phyloP scores from a whole-genome alignment of 2,888 invertebrate genomes.

The Eudasyphora cyanicolor region DNA sequence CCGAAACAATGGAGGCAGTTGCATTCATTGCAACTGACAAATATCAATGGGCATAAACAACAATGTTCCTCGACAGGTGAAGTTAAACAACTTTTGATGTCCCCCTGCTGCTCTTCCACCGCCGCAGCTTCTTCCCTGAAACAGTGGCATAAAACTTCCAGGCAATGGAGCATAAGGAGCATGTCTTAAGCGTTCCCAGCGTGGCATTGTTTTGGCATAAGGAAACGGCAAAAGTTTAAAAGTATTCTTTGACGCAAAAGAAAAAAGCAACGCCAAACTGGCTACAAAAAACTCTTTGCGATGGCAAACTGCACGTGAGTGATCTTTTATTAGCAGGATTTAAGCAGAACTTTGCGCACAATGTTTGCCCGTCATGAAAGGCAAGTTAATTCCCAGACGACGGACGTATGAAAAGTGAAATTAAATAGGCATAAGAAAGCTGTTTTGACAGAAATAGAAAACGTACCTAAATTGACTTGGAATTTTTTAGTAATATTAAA shows the following conservation, averaged over 20 bases:
- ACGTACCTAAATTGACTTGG: too few relatives aligned
- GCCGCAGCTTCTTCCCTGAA: not conserved
- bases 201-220: slow-evolving; percentile 26
- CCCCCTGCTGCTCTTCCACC: not conserved
- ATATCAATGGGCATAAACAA: slow-evolving; percentile 12
- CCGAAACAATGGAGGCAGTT: slow-evolving; percentile 8
- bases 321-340: slow-evolving; percentile 4
- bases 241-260: not conserved
- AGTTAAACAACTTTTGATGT: slow-evolving; percentile 54
- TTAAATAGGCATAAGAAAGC: too few relatives aligned
- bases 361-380: not conserved
- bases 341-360: not conserved
- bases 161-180: too few relatives aligned
- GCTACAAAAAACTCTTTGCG: slow-evolving; percentile 22
- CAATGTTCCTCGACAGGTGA: slow-evolving; percentile 52
- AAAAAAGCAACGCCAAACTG: too few relatives aligned
- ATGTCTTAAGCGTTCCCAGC: too few relatives aligned
- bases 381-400: too few relatives aligned
- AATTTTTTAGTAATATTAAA: too few relatives aligned
- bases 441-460: too few relatives aligned
- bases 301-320: not conserved
- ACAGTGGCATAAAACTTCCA: too few relatives aligned
- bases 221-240: slow-evolving; percentile 41
- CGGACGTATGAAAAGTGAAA: too few relatives aligned
- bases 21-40: not conserved